These are phyloP conservation scores for Bombus balteatus DNA, from an alignment of 1,140 invertebrate genomes.

Conservation along the genomic window DNA sequence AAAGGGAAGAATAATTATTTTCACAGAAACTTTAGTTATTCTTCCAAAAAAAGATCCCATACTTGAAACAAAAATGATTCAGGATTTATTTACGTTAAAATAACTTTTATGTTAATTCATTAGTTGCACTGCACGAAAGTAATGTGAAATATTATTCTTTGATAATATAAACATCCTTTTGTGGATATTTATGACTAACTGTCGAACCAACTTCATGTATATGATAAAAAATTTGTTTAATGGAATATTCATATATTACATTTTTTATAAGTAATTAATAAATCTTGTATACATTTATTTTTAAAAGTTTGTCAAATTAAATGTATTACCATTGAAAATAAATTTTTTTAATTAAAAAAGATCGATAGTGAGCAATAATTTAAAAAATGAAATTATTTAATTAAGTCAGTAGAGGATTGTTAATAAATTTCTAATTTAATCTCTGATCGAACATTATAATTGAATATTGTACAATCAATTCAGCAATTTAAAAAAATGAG, in stretches of 20 bases:
- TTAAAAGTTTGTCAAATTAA: not conserved
- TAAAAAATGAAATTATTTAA: not conserved
- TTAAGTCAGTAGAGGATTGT: not conserved
- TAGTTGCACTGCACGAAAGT: not conserved
- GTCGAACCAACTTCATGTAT: not conserved
- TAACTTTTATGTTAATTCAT: not conserved
- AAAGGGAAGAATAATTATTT: conserved; percentile 56
- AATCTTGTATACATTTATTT: not conserved
- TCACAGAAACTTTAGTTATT: conserved; percentile 46
- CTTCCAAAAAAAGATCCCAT: conserved; percentile 44
- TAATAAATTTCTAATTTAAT: not conserved
- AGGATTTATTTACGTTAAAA: conserved; percentile 9
- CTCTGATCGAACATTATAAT: not conserved
- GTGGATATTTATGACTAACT: not conserved
- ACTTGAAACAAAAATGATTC: not conserved
- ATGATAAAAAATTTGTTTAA: not conserved
- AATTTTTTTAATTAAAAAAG: not conserved
- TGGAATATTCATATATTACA: not conserved
- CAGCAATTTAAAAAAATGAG: not conserved
- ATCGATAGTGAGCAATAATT: not conserved
- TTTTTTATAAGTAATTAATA: not conserved
- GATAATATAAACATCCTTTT: not conserved
- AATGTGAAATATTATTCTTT: not conserved
- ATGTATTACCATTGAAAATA: not conserved
- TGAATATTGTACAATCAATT: not conserved